phyloP scores from a whole-genome alignment of 2,888 invertebrate species.

The Mycalesis mineus region DNA sequence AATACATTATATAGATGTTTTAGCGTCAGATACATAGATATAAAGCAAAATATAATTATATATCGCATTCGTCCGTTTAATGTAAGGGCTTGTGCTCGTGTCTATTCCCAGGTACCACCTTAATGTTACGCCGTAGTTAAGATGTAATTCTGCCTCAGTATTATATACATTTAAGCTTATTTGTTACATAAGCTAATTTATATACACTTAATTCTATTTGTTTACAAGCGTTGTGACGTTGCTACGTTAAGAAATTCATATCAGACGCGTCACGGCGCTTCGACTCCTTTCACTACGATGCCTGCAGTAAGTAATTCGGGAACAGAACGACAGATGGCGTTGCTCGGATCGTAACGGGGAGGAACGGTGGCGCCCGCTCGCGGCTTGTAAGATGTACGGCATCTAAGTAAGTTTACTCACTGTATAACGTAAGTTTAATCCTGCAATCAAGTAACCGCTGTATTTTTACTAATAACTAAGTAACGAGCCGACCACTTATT shows the following conservation, averaged over 20 bases:
- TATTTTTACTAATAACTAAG: constrained; percentile 61
- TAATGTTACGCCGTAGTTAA: constrained; percentile 77
- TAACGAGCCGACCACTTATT: constrained; percentile 67
- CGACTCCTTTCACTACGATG: constrained; percentile 40
- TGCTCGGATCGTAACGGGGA: constrained; percentile 39
- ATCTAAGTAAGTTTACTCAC: constrained; percentile 71
- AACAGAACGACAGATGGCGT: constrained; percentile 27
- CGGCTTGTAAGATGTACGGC: constrained; percentile 71
- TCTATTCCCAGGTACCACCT: constrained; percentile 76
- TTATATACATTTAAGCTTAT: constrained; percentile 79
- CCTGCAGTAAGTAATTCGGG: constrained; percentile 3
- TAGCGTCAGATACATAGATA: constrained; percentile 78
- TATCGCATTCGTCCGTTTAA: constrained; percentile 79
- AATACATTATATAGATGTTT: constrained; percentile 79
- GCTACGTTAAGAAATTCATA: constrained; percentile 71
- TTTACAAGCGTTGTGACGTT: constrained; percentile 73
- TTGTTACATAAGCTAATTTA: constrained; percentile 77
- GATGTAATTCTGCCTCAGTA: constrained; percentile 79
- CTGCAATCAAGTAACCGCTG: constrained; percentile 67
- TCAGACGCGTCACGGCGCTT: constrained; percentile 66
- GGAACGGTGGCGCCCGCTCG: constrained; percentile 58
- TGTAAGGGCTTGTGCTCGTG: constrained; percentile 78
- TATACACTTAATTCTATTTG: constrained; percentile 73
- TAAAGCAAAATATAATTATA: constrained; percentile 78
- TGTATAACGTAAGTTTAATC: constrained; percentile 72